phyloP scores from a whole-genome alignment of 2,797 vertebrate genomes.

The Lacerta agilis region DNA sequence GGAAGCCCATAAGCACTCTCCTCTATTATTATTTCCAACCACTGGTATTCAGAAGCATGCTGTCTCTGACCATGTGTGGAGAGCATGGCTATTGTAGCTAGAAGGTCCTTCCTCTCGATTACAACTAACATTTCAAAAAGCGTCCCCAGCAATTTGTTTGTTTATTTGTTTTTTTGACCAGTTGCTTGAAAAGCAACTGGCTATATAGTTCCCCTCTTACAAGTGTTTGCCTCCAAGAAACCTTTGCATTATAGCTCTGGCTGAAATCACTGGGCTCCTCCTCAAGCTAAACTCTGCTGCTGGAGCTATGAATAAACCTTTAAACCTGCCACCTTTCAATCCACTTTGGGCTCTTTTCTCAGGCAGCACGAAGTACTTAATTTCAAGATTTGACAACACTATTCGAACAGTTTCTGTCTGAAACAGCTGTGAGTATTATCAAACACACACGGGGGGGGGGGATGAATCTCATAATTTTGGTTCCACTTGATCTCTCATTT shows the following conservation, averaged over 20 bases:
- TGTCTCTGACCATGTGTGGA: no score
- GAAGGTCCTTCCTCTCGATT: background rate
- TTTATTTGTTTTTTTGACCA: no score
- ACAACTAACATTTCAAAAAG: background rate
- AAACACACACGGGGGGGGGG: background rate
- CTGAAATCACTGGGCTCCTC: no score
- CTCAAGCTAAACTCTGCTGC: background rate
- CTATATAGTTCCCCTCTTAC: background rate
- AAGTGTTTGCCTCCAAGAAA: no score
- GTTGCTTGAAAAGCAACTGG: background rate
- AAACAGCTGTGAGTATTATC: background rate
- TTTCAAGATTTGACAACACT: background rate
- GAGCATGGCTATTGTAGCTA: background rate
- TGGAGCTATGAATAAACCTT: background rate
- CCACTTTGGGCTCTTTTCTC: background rate
- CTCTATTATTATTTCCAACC: no score
- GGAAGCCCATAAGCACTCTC: no score
- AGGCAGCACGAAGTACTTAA: background rate
- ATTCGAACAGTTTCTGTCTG: background rate
- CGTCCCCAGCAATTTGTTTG: no score
- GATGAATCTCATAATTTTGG: no score
- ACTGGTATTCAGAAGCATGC: no score
- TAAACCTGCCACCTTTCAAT: background rate
- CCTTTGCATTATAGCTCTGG: no score
- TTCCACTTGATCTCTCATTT: background rate